Evolutionary conservation across 2,113 vertebrate genomes (phyloP).

Genomic region (Phrynocephalus versicolor): DNA sequence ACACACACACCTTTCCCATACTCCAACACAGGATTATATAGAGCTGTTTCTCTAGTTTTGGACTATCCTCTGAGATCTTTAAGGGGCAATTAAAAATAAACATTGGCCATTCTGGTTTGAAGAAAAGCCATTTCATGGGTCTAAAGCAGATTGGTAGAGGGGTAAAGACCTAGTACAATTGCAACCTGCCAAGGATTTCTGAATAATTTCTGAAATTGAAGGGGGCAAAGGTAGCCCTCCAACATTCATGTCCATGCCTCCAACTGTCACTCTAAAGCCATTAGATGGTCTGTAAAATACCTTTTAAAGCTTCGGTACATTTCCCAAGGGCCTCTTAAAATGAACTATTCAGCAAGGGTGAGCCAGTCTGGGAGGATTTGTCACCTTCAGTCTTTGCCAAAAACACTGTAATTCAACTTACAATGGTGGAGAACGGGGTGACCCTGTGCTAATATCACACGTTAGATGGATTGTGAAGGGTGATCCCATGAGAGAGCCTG

Average conservation of each 20-base stretch:
- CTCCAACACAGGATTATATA: too few species aligned
- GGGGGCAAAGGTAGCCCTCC: neutral
- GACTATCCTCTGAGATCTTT: too few species aligned
- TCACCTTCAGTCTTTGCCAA: neutral
- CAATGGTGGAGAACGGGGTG: neutral
- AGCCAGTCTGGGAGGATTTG: neutral
- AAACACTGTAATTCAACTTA: neutral
- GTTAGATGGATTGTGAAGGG: neutral
- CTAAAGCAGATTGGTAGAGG: too few species aligned
- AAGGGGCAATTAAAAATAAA: too few species aligned
- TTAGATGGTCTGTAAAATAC: neutral
- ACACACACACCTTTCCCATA: too few species aligned
- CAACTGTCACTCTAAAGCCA: neutral
- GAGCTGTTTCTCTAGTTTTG: too few species aligned
- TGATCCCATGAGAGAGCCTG: neutral
- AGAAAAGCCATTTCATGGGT: too few species aligned
- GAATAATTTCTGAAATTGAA: neutral
- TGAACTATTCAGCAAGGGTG: neutral
- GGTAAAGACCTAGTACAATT: neutral
- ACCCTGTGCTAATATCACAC: neutral
- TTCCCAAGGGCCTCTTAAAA: neutral
- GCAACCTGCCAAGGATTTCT: neutral
- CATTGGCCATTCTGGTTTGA: too few species aligned
- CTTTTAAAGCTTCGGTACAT: neutral
- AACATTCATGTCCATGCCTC: too few species aligned